phyloP scores from a whole-genome alignment of 2,113 vertebrate genomes.

The Gallinago undulata region DNA sequence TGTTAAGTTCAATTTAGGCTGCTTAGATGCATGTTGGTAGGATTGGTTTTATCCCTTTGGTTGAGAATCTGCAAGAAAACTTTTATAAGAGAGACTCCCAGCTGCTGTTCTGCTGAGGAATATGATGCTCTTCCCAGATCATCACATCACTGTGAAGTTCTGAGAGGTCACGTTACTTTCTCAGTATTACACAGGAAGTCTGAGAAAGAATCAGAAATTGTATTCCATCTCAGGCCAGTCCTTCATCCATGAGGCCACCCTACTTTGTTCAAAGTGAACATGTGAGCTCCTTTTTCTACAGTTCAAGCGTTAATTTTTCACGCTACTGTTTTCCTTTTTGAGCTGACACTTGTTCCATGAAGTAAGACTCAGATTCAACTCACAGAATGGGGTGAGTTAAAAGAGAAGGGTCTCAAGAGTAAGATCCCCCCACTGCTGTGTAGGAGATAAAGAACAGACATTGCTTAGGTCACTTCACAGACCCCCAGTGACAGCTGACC shows the following conservation, averaged over 20 bases:
- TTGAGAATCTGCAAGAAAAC: neutral
- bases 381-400: neutral
- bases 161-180: neutral
- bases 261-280: neutral
- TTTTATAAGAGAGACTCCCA: neutral
- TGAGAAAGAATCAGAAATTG: neutral
- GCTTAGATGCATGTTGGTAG: neutral
- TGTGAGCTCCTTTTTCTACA: neutral
- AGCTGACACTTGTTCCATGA: neutral
- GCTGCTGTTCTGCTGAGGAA: neutral
- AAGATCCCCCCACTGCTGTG: neutral
- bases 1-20: neutral
- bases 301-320: neutral
- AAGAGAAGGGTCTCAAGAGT: neutral
- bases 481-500: neutral
- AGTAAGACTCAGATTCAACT: neutral
- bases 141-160: rapidly evolving
- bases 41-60: neutral
- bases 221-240: neutral
- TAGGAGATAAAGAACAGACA: neutral
- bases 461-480: neutral
- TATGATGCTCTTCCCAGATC: neutral
- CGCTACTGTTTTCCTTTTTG: neutral
- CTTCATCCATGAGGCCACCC: neutral
- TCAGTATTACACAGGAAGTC: neutral